Conservation (phyloP, 2,113 vertebrate species). For the Dicerorhinus sumatrensis region DNA sequence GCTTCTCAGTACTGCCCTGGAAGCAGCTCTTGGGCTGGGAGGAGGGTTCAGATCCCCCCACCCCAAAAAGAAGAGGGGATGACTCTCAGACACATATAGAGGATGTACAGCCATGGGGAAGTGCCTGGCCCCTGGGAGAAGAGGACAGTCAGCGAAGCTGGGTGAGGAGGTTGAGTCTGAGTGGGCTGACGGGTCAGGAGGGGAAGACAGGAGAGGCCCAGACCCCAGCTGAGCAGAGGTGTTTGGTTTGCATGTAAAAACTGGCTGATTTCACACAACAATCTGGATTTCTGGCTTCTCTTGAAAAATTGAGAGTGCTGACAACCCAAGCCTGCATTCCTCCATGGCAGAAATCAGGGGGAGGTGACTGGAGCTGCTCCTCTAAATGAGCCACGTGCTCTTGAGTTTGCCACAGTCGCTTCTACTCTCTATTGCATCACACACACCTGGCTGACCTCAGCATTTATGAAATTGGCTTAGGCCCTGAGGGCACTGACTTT, state of each 20-base stretch:
- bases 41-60: neutral
- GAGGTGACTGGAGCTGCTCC: neutral
- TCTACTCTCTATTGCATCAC: neutral
- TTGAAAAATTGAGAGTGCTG: neutral
- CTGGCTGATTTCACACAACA: neutral
- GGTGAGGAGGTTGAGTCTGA: neutral
- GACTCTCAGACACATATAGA: neutral
- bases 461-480: neutral
- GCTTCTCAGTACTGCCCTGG: neutral
- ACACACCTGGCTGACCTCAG: rapidly evolving
- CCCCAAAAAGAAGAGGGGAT: neutral
- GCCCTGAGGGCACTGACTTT: neutral
- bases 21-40: neutral
- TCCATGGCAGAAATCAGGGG: neutral
- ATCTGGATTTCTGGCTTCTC: neutral
- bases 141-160: neutral
- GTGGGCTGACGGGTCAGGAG: neutral
- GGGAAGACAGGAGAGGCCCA: neutral
- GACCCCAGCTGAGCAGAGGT: neutral
- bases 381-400: too few relatives aligned
- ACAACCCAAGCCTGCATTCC: neutral
- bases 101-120: rapidly evolving
- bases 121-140: neutral
- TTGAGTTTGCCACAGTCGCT: neutral
- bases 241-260: neutral